Evolutionary conservation across 1,140 invertebrate genomes (phyloP).

Genomic region (Drosophila sproati): DNA sequence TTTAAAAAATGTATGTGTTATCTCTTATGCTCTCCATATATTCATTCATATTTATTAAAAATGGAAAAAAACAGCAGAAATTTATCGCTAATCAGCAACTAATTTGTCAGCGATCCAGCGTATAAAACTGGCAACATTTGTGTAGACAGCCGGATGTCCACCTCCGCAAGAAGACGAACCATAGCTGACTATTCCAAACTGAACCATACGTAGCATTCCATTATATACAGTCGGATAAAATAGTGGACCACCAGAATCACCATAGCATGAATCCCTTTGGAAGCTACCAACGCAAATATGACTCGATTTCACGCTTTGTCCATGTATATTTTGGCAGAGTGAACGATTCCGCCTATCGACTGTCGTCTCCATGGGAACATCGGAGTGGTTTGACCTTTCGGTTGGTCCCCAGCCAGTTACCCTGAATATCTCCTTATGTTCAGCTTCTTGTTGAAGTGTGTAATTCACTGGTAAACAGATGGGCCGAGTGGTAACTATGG

Average conservation of each 20-base stretch:
- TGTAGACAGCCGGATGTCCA: conserved; percentile 20
- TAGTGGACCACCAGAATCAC: conserved; percentile 34
- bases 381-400: not conserved
- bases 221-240: not conserved
- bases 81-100: not conserved
- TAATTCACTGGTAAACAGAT: conserved; percentile 16
- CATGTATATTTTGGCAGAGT: not conserved
- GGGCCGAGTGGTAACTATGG: not conserved
- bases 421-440: not conserved
- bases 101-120: conserved; percentile 30
- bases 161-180: not conserved
- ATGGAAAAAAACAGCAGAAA: not conserved
- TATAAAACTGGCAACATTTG: conserved; percentile 24
- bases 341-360: not conserved
- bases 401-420: conserved; percentile 32
- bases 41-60: not conserved
- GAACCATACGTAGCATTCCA: not conserved
- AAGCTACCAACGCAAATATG: conserved; percentile 17
- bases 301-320: not conserved
- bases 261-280: conserved; percentile 8
- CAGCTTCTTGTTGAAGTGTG: not conserved
- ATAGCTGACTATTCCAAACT: conserved; percentile 31
- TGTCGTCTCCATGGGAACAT: conserved; percentile 1
- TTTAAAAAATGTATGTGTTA: too few relatives aligned
- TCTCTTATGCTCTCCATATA: not conserved